Percentiles rank a stretch among this genome's conserved stretches.
phyloP scores from a whole-genome alignment of 2,113 vertebrate genomes.

The Lasiurus cinereus region DNA sequence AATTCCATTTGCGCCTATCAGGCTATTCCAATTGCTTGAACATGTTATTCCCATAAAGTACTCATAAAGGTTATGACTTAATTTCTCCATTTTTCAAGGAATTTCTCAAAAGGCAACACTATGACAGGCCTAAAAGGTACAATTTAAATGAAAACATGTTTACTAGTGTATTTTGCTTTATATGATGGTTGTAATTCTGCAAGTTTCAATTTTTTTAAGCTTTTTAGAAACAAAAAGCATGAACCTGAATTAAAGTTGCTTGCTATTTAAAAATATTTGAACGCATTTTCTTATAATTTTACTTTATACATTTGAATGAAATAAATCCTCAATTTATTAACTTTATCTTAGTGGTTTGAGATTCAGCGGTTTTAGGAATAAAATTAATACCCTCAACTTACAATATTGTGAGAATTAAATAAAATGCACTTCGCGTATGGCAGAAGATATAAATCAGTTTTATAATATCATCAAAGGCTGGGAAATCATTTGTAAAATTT shows the following conservation, averaged over 20 bases:
- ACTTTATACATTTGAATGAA: conserved; percentile 31
- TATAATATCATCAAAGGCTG: conserved; percentile 23
- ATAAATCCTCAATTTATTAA: conserved; percentile 45
- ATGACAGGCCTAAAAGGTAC: background rate
- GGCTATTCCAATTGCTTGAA: background rate
- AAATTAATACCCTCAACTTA: background rate
- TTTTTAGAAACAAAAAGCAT: conserved; percentile 42
- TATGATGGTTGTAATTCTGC: background rate
- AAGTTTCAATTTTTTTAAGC: conserved; percentile 1
- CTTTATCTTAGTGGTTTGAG: conserved; percentile 34
- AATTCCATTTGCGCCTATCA: background rate
- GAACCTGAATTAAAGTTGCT: conserved; percentile 34
- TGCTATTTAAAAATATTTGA: conserved; percentile 37
- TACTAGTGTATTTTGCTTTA: background rate
- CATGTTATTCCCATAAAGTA: background rate
- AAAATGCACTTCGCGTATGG: background rate
- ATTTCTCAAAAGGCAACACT: background rate
- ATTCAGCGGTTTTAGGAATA: background rate
- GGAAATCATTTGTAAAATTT: conserved; percentile 54
- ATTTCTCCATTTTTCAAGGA: conserved; percentile 29
- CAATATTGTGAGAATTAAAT: conserved; percentile 17
- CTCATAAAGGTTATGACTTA: background rate
- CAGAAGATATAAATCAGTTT: background rate
- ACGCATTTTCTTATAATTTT: conserved; percentile 21
- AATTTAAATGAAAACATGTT: background rate